Conservation (phyloP, 37 sponge, comb jelly and placozoan genomes). For the Chondrilla cf. caribensis region DNA sequence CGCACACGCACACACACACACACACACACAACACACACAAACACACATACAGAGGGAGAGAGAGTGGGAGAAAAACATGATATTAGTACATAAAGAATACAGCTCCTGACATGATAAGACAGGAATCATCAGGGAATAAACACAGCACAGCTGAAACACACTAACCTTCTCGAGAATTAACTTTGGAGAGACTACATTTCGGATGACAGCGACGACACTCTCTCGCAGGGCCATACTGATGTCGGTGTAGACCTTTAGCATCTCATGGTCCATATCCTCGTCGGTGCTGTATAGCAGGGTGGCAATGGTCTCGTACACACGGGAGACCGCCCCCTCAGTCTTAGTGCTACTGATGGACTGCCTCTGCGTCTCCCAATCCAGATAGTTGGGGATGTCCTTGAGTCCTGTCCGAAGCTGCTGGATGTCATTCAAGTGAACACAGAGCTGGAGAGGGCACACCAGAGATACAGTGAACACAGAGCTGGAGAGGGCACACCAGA, state of each 20-base stretch:
- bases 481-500: no score
- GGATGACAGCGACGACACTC: neutral
- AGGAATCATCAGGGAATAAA: no score
- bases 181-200: neutral
- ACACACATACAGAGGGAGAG: neutral
- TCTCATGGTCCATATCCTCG: conserved; percentile 22
- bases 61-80: no score
- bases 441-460: neutral
- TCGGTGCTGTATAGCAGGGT: neutral
- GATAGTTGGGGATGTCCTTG: neutral
- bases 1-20: neutral
- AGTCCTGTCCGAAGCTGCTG: neutral
- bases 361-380: neutral
- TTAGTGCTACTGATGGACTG: neutral
- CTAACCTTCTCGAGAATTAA: conserved; percentile 1
- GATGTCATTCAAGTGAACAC: conserved; percentile 22
- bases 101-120: no score
- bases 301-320: neutral
- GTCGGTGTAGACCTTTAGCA: neutral
- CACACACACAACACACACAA: neutral
- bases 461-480: no score
- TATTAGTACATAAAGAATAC: no score
- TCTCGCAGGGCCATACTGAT: neutral
- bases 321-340: neutral
- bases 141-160: neutral